Conservation (phyloP, 2,113 vertebrate genomes). For the Thalassarche chlororhynchos region DNA sequence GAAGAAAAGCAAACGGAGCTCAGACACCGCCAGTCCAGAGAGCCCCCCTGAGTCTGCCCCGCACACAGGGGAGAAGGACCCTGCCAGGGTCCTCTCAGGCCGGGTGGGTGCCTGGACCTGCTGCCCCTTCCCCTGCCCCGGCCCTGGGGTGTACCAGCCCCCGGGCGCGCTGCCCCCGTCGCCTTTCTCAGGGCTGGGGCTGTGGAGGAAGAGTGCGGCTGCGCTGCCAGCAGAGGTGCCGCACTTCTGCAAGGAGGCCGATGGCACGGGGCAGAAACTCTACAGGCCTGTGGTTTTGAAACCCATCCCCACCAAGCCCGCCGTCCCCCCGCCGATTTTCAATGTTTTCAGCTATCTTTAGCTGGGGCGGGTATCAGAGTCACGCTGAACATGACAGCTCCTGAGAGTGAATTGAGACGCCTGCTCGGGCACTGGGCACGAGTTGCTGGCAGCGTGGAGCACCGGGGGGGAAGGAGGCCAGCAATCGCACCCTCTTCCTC, state of each 20-base stretch:
- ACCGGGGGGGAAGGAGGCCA: accelerated
- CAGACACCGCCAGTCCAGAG: constrained; percentile 34
- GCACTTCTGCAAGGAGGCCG: constrained; percentile 73
- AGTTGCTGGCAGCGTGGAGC: not conserved
- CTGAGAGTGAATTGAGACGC: not conserved
- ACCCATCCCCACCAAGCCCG: constrained; percentile 94
- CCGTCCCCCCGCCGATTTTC: constrained; percentile 85
- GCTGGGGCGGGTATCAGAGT: not conserved
- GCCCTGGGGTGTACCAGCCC: constrained; percentile 84
- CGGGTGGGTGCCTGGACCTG: constrained; percentile 82
- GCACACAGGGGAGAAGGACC: constrained; percentile 72
- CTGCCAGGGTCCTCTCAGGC: constrained; percentile 71
- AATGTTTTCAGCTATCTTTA: constrained; percentile 95
- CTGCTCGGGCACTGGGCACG: not conserved
- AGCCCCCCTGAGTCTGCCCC: not conserved
- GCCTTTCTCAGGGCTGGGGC: constrained; percentile 69
- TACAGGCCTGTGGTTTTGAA: constrained; percentile 92
- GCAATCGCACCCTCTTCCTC: not conserved
- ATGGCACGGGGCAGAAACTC: constrained; percentile 73
- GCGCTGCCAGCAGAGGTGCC: constrained; percentile 62
- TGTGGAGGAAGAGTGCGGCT: constrained; percentile 80
- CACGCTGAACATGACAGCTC: not conserved
- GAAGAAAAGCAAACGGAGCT: constrained; percentile 78
- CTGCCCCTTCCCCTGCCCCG: constrained; percentile 89
- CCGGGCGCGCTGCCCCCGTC: constrained; percentile 77